These are phyloP conservation scores for Nilaparvata lugens DNA, from an alignment of 1,140 invertebrate genomes.

Conservation along the genomic window DNA sequence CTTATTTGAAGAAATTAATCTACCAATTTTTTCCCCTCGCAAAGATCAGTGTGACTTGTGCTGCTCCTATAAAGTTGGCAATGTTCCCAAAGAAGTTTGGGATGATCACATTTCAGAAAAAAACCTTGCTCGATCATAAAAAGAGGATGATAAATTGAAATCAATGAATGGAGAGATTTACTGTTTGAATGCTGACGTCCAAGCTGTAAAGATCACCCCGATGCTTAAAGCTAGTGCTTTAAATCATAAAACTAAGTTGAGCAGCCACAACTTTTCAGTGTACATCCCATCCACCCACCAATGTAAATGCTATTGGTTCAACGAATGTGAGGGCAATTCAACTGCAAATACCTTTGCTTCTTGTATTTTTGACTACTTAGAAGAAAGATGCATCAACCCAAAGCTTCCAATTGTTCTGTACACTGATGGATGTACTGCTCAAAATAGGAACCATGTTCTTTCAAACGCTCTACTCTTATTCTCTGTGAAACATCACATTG, in stretches of 20 bases:
- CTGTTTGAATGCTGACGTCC: constrained; percentile 25
- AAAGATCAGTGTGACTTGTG: constrained; percentile 6
- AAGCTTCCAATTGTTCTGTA: constrained; percentile 21
- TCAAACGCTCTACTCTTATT: constrained; percentile 15
- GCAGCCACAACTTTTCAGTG: constrained; percentile 30
- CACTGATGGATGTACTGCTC: constrained; percentile 28
- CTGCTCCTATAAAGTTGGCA: background rate
- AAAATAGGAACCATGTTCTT: constrained; percentile 4
- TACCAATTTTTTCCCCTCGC: background rate
- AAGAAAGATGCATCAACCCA: constrained; percentile 3
- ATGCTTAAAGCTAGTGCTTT: constrained; percentile 26
- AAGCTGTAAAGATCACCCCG: constrained; percentile 26
- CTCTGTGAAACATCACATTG: constrained; percentile 20
- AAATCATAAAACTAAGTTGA: constrained; percentile 32
- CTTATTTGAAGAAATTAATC: constrained; percentile 14
- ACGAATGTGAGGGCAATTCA: constrained; percentile 7
- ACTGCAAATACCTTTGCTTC: constrained; percentile 10
- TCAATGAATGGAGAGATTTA: constrained; percentile 9
- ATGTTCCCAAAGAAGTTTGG: constrained; percentile 12
- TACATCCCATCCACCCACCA: constrained; percentile 20
- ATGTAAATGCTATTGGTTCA: constrained; percentile 13
- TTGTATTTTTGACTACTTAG: constrained; percentile 28
- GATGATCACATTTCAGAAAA: constrained; percentile 14
- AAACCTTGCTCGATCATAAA: constrained; percentile 10
- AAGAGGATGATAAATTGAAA: constrained; percentile 11